Percentiles rank a stretch among this genome's conserved stretches.
Evolutionary conservation across 2,113 vertebrate genomes (phyloP).

Genomic region (Alectura lathami): DNA sequence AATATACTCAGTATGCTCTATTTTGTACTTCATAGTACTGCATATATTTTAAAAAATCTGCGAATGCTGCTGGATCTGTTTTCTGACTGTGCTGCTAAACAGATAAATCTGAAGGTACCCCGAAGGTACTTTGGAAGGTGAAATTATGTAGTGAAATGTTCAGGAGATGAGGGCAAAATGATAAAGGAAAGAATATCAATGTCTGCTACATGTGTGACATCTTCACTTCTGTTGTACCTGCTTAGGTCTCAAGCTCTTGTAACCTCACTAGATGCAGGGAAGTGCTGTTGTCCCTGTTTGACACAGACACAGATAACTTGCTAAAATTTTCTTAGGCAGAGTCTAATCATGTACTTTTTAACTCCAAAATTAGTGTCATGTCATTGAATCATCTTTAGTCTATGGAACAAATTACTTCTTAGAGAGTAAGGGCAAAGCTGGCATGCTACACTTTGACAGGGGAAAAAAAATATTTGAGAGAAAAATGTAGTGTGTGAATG

Average conservation of each 20-base stretch:
- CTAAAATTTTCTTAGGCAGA: background rate
- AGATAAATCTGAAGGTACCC: background rate
- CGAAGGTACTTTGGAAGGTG: background rate
- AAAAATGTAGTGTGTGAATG: background rate
- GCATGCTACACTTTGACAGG: background rate
- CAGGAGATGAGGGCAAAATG: background rate
- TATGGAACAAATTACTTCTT: background rate
- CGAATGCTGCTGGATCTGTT: background rate
- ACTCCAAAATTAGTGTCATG: background rate
- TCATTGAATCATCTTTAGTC: background rate
- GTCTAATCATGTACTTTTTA: background rate
- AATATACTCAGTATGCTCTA: background rate
- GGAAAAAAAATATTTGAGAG: background rate
- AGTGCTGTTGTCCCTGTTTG: background rate
- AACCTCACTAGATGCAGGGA: background rate
- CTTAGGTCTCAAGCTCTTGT: background rate
- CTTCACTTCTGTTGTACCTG: background rate
- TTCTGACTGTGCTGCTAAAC: background rate
- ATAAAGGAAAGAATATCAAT: background rate
- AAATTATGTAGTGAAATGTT: background rate
- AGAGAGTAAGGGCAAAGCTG: background rate
- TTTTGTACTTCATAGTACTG: too few species aligned
- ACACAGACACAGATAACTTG: background rate
- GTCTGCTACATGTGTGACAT: background rate
- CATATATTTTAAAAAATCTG: rapidly evolving